phyloP scores from a whole-genome alignment of 2,113 vertebrate species.

The Ifrita kowaldi region DNA sequence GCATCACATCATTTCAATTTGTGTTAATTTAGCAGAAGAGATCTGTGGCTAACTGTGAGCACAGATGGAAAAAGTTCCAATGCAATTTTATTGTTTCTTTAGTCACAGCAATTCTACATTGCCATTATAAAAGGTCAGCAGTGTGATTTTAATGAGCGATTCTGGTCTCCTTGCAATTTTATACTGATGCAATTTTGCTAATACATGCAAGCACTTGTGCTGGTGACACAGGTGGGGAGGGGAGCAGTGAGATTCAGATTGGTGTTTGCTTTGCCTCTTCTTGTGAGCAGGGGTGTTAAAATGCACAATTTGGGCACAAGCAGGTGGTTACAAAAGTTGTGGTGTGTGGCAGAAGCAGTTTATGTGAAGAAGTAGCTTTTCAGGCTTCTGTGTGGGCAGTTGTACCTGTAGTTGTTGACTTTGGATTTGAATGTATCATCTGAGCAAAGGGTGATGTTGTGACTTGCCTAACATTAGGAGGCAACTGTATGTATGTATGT shows the following conservation, averaged over 20 bases:
- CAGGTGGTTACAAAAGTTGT: neutral
- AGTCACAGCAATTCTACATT: neutral
- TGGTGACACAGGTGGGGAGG: neutral
- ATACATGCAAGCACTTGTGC: neutral
- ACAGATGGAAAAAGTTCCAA: neutral
- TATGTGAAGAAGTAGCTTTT: neutral
- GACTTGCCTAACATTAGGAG: neutral
- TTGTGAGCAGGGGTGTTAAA: neutral
- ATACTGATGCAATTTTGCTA: neutral
- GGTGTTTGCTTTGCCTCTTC: neutral
- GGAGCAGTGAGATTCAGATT: neutral
- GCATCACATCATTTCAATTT: neutral
- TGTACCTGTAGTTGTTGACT: neutral
- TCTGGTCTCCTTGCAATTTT: neutral
- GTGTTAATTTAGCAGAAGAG: neutral
- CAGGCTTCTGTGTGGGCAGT: neutral
- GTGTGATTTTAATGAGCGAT: neutral
- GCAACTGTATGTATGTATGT: neutral
- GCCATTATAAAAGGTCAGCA: constrained; percentile 8
- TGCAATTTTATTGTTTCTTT: neutral
- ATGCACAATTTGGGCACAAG: fast-evolving
- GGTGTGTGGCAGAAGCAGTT: neutral
- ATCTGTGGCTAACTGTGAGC: neutral
- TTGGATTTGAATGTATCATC: neutral
- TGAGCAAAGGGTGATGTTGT: neutral